Percentiles rank a stretch among this genome's conserved stretches.
Evolutionary conservation across 2,888 invertebrate genomes (phyloP).

Genomic region (Drosophila flavopinicola): DNA sequence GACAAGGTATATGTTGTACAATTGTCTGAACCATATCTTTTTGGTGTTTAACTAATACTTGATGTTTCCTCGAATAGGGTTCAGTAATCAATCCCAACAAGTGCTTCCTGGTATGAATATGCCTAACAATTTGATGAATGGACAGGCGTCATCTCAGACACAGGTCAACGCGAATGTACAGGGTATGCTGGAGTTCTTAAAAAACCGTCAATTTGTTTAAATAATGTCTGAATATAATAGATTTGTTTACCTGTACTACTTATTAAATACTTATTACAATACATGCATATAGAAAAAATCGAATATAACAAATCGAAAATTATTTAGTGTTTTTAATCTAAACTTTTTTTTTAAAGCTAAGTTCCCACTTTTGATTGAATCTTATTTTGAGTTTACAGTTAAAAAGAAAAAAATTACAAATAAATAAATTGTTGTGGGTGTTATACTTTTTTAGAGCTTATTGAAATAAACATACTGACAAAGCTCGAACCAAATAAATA

Average conservation of each 20-base stretch:
- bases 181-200: slow-evolving; percentile 83
- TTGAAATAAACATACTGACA: no score
- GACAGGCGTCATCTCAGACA: slow-evolving; percentile 80
- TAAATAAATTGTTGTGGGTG: no score
- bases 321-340: slow-evolving; percentile 25
- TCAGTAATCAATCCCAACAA: slow-evolving; percentile 75
- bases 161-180: slow-evolving; percentile 83
- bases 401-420: not conserved
- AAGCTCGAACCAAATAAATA: no score
- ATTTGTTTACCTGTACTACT: slow-evolving; percentile 74
- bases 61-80: slow-evolving; percentile 59
- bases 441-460: no score
- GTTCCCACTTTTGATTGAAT: not conserved
- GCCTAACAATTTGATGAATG: slow-evolving; percentile 81
- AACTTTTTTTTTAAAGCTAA: not conserved
- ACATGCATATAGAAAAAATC: slow-evolving; percentile 70
- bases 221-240: slow-evolving; percentile 66
- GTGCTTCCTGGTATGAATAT: slow-evolving; percentile 79
- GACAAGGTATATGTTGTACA: slow-evolving; percentile 63
- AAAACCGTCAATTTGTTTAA: slow-evolving; percentile 82
- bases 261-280: slow-evolving; percentile 71
- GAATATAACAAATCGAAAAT: slow-evolving; percentile 59
- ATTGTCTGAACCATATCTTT: not conserved
- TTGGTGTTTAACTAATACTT: not conserved
- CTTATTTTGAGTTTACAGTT: not conserved